Conservation (phyloP, 1,140 invertebrate species). For the Drosophila baimaii region DNA sequence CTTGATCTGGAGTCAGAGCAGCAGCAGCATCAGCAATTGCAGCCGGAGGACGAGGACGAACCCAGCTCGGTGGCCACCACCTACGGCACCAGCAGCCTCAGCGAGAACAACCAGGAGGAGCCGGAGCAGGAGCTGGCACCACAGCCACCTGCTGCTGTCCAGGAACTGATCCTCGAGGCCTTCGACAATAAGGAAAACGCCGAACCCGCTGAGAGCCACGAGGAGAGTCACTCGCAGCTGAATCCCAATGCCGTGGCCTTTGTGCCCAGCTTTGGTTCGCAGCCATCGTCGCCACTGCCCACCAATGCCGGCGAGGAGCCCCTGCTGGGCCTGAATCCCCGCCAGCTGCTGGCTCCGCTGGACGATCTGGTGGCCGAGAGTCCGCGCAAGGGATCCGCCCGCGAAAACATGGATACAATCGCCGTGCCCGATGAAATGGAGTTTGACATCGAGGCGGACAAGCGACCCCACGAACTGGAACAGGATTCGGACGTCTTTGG, state of each 20-base stretch:
- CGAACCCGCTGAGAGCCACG: conserved; percentile 35
- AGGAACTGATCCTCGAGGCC: conserved; percentile 13
- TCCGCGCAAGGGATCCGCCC: conserved; percentile 68
- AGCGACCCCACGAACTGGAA: conserved; percentile 75
- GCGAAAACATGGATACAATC: conserved; percentile 70
- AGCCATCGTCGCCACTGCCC: conserved; percentile 65
- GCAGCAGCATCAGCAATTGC: conserved; percentile 30
- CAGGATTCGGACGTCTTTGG: conserved; percentile 60
- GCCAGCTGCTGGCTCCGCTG: conserved; percentile 58
- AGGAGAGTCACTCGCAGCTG: conserved; percentile 62
- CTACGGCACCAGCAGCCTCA: conserved; percentile 77
- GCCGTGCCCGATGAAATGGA: conserved; percentile 68
- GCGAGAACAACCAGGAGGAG: conserved; percentile 60
- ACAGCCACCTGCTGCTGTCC: conserved; percentile 28
- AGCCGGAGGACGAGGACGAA: conserved; percentile 74
- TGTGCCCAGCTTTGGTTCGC: conserved; percentile 74
- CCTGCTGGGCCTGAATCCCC: conserved; percentile 27
- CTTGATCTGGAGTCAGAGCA: conserved; percentile 21
- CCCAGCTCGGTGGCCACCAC: conserved; percentile 77
- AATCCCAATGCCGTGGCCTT: conserved; percentile 79
- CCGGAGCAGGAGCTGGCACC: conserved; percentile 23
- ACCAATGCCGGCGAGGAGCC: conserved; percentile 7
- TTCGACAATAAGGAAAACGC: conserved; percentile 72
- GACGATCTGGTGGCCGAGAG: conserved; percentile 78
- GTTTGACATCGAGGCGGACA: conserved; percentile 70